Evolutionary conservation across 2,113 vertebrate species (phyloP).

Genomic region (Genyomyrus donnyi): DNA sequence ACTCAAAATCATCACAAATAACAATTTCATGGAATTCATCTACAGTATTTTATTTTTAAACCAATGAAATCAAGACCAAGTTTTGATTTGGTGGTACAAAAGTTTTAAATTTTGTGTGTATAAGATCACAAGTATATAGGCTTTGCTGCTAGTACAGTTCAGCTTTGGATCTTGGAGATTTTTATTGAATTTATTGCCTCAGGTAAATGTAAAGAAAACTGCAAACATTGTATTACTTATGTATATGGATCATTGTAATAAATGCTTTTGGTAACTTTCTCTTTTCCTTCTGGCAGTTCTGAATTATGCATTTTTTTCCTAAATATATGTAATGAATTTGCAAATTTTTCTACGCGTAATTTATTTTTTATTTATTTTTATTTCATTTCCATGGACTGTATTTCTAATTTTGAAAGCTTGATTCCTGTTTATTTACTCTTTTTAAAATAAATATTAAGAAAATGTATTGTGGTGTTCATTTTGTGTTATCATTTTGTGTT

Average conservation of each 20-base stretch:
- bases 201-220: slow-evolving; percentile 52
- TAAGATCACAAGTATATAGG: slow-evolving; percentile 35
- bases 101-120: background rate
- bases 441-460: slow-evolving; percentile 51
- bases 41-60: background rate
- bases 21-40: background rate
- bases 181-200: slow-evolving; percentile 53
- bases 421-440: slow-evolving; percentile 31
- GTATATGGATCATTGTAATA: slow-evolving; percentile 24
- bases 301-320: slow-evolving; percentile 36
- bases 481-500: background rate
- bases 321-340: background rate
- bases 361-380: slow-evolving; percentile 55
- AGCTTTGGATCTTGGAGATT: slow-evolving; percentile 34
- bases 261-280: background rate
- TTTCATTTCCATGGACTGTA: slow-evolving; percentile 40
- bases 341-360: slow-evolving; percentile 52
- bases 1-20: background rate
- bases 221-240: slow-evolving; percentile 26
- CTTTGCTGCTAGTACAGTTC: slow-evolving; percentile 27
- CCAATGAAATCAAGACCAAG: background rate
- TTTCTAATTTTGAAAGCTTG: slow-evolving; percentile 38
- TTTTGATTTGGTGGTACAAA: background rate
- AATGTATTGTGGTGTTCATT: background rate
- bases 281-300: slow-evolving; percentile 33